Evolutionary conservation across 2,797 vertebrate species (phyloP).

Genomic region (Typhlichthys subterraneus): DNA sequence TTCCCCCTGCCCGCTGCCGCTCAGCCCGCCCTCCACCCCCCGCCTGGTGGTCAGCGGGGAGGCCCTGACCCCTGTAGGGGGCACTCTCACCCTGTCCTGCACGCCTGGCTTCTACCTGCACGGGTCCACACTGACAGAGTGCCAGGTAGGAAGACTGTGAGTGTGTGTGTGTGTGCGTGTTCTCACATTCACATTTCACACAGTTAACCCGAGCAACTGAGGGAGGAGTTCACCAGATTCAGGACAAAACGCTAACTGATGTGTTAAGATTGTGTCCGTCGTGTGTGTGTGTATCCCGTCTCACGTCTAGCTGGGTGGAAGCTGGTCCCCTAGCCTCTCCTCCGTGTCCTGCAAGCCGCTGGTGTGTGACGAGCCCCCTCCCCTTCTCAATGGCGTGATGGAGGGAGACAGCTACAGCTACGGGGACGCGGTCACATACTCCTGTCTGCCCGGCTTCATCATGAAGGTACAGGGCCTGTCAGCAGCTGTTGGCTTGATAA

Average conservation of each 20-base stretch:
- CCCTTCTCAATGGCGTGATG: conserved; percentile 79
- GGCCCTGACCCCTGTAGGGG: conserved; percentile 82
- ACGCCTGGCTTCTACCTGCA: conserved; percentile 83
- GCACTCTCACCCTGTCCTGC: conserved; percentile 83
- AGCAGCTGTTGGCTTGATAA: too few species aligned
- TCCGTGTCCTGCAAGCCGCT: conserved; percentile 82
- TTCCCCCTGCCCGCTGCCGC: conserved; percentile 80
- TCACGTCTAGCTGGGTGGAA: conserved; percentile 77
- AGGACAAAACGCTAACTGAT: not conserved
- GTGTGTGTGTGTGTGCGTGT: too few species aligned
- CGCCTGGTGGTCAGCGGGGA: conserved; percentile 73
- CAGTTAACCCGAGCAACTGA: too few species aligned
- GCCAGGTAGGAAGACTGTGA: conserved; percentile 78
- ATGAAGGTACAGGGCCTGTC: conserved; percentile 79
- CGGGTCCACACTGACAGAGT: conserved; percentile 80
- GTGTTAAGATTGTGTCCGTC: not conserved
- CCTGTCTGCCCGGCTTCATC: conserved; percentile 88
- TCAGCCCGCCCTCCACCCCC: conserved; percentile 64
- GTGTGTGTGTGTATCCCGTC: conserved; percentile 13
- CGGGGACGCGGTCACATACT: conserved; percentile 81
- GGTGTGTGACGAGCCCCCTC: conserved; percentile 83
- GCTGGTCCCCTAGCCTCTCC: conserved; percentile 85
- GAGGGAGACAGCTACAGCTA: conserved; percentile 84
- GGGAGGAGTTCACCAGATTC: too few species aligned
- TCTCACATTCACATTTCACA: too few species aligned